Evolutionary conservation across 2,888 invertebrate species (phyloP).

Genomic region (Endomychus coccineus): DNA sequence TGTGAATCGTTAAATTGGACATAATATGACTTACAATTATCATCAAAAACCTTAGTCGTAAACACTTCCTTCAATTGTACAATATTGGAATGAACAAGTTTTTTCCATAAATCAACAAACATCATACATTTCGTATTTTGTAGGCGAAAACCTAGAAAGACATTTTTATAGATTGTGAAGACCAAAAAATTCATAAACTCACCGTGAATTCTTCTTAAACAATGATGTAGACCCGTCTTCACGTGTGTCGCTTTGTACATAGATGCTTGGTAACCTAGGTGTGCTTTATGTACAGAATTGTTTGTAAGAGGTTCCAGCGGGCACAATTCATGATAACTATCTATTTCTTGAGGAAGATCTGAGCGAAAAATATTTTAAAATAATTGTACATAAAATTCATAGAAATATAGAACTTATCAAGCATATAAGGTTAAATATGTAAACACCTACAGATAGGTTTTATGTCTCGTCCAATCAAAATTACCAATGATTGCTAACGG

Average conservation of each 20-base stretch:
- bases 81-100: constrained; percentile 89
- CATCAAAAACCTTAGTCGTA: constrained; percentile 92
- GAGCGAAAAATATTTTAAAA: too few relatives aligned
- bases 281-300: constrained; percentile 55
- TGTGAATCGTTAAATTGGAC: too few relatives aligned
- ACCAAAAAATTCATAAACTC: too few relatives aligned
- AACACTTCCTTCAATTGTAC: constrained; percentile 89
- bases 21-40: constrained; percentile 70
- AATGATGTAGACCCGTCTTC: constrained; percentile 79
- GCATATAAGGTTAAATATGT: too few relatives aligned
- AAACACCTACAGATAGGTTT: too few relatives aligned
- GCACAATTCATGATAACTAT: constrained; percentile 81
- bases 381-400: too few relatives aligned
- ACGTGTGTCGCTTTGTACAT: constrained; percentile 85
- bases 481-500: too few relatives aligned
- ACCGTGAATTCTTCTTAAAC: constrained; percentile 82
- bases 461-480: too few relatives aligned
- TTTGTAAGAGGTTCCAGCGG: constrained; percentile 68
- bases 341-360: constrained; percentile 76
- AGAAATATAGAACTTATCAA: too few relatives aligned
- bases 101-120: constrained; percentile 90
- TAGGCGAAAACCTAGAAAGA: constrained; percentile 62
- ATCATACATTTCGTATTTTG: constrained; percentile 78
- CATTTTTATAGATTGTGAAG: constrained; percentile 8
- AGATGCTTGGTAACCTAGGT: constrained; percentile 67